Evolutionary conservation across 2,113 vertebrate species (phyloP), one percentile per base, ranked within the genome.

Genomic region (Rhombomys opimus): DNA sequence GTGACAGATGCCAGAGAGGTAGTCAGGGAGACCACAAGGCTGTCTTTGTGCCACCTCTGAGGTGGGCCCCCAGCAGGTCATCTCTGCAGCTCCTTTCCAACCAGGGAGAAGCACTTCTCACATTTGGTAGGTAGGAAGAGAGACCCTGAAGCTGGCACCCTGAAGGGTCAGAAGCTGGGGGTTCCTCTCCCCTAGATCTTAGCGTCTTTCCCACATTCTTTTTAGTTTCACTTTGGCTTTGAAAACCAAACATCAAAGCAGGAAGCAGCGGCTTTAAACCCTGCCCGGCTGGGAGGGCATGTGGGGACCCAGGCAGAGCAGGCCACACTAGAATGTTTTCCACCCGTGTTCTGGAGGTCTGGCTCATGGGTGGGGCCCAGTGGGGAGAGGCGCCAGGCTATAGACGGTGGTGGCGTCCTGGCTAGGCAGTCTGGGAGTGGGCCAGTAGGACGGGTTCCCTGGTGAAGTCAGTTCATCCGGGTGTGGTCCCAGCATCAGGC

Each of bases 141-240:
- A 76, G 82, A 38, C 63, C 32, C 90, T 13, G 35, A 68, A 46
- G 50, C 75, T 41, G 68, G 15, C 3, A 41, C 27, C 15, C 57
- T 92, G 72, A 61, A 38, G 8, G 14, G 95, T 68, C 68, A 46
- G 87, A 96, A 93, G 85, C 35, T 57, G 87, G 27, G 70, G 35
- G 50, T 4, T 67, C 95, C 11, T 63, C 57, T 57, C 50, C 17
- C 9, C 35, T 73, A 23, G 35, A 18, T 46, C n/a, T 90, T 80
- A 72, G 57, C 57, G 63, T 63, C 72, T 73, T 92, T 90, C 50
- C 54, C 72, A 84, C 8, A 2, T 73, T 7, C 0, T 93, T 63
- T 96, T 84, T 78, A 96, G 95, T 97, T 97, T 97, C 95, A 76
- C 89, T 98, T 97, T 91, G 89, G 77, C n/a, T 77, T 97, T 95